Evolutionary conservation across 1,140 invertebrate genomes (phyloP).

Genomic region (Asbolus verrucosus): DNA sequence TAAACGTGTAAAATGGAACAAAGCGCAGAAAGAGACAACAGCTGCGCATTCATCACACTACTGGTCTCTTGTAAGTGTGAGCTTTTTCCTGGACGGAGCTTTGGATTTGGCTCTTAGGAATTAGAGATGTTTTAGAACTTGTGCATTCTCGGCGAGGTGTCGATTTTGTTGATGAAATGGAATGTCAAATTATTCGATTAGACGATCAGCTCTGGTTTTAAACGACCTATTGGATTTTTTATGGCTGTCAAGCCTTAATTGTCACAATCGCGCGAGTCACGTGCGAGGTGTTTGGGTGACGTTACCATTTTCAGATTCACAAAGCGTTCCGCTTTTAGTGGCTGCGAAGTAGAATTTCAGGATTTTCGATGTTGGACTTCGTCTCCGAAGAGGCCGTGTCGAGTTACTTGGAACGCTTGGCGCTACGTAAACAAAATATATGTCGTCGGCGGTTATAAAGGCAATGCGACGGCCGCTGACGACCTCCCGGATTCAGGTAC

Average conservation of each 20-base stretch:
- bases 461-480: conserved; percentile 21
- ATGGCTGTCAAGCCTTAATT: not conserved
- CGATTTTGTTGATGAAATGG: no score
- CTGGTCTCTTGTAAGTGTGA: conserved; percentile 16
- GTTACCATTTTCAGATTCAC: conserved; percentile 23
- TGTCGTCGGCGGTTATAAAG: conserved; percentile 35
- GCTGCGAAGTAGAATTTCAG: conserved; percentile 32
- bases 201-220: no score
- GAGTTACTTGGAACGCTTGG: conserved; percentile 26
- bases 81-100: conserved; percentile 8
- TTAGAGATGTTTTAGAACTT: not conserved
- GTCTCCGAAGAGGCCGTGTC: conserved; percentile 19
- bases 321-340: conserved; percentile 30
- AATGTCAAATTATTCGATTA: no score
- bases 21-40: conserved; percentile 15
- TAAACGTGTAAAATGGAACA: conserved; percentile 14
- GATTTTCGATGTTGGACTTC: conserved; percentile 23
- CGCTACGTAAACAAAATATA: conserved; percentile 35
- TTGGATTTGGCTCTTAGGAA: not conserved
- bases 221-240: not conserved
- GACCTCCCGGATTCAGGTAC: conserved; percentile 39
- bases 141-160: no score
- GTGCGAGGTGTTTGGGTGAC: conserved; percentile 11
- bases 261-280: conserved; percentile 10
- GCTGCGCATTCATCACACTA: conserved; percentile 30